phyloP scores from a whole-genome alignment of 1,140 invertebrate genomes.

The Schlechtendalia chinensis region DNA sequence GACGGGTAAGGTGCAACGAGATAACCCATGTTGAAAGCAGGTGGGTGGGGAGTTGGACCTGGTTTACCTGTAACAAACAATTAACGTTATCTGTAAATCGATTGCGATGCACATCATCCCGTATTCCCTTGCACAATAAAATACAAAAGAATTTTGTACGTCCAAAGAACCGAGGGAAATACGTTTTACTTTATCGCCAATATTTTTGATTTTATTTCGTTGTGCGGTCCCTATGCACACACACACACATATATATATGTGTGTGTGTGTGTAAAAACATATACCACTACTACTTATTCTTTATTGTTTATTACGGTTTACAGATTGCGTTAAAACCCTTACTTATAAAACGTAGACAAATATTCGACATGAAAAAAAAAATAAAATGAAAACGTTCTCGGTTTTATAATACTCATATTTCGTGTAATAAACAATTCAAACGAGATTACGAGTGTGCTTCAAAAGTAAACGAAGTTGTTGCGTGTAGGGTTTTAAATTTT shows the following conservation, averaged over 20 bases:
- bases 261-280: not conserved
- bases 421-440: conserved; percentile 12
- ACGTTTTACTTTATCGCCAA: not conserved
- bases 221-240: not conserved
- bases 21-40: conserved; percentile 48
- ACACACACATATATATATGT: not conserved
- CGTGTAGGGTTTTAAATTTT: not conserved
- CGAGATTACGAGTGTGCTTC: not conserved
- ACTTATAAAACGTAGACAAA: not conserved
- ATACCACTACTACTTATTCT: not conserved
- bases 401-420: not conserved
- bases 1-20: conserved; percentile 47
- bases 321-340: not conserved
- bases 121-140: not conserved
- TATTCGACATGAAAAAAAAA: not conserved
- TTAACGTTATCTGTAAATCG: conserved; percentile 18
- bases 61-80: conserved; percentile 47
- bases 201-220: not conserved
- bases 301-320: conserved; percentile 3
- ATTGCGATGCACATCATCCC: not conserved
- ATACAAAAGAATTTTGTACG: not conserved
- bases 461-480: not conserved
- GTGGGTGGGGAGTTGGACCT: conserved; percentile 45
- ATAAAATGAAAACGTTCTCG: not conserved
- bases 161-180: not conserved